Percentiles rank a stretch among this genome's conserved stretches.
These are phyloP conservation scores for Pocillopora grandis DNA, from an alignment of 92 coral and sea anemone genomes.

Conservation along the genomic window DNA sequence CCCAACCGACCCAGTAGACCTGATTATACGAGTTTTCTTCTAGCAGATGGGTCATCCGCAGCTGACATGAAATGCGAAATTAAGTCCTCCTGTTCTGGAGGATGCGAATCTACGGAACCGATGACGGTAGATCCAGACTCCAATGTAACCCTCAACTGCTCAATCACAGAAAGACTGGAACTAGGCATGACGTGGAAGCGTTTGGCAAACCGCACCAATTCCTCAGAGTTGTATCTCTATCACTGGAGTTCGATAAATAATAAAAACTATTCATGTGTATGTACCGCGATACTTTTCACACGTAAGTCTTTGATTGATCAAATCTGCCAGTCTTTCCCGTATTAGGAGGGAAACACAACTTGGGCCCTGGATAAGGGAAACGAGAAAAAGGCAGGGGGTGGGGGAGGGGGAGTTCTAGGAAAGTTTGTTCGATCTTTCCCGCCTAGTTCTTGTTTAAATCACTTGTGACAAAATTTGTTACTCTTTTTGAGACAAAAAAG, in stretches of 20 bases:
- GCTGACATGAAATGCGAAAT: conserved; percentile 1
- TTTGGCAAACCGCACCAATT: too few relatives aligned
- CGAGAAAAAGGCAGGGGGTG: too few relatives aligned
- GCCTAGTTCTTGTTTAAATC: too few relatives aligned
- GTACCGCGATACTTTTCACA: background rate
- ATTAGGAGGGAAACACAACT: background rate
- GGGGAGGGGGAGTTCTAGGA: too few relatives aligned
- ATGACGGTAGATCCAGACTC: conserved; percentile 7
- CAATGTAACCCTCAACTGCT: conserved; percentile 6
- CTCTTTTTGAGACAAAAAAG: too few relatives aligned
- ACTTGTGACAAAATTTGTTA: too few relatives aligned
- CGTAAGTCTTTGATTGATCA: background rate
- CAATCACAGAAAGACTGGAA: background rate
- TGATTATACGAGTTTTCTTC: background rate
- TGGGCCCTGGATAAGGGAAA: background rate
- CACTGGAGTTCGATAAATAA: background rate
- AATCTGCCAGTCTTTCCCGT: background rate
- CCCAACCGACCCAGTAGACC: too few relatives aligned
- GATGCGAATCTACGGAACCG: background rate
- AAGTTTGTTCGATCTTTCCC: too few relatives aligned
- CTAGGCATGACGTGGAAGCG: conserved; percentile 13
- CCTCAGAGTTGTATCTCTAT: background rate
- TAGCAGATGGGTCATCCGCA: conserved; percentile 1
- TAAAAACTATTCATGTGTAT: background rate
- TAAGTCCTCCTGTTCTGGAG: conserved; percentile 4